Percentiles rank a stretch among this genome's conserved stretches.
These are phyloP conservation scores for Sylvilagus floridanus DNA, from an alignment of 2,797 vertebrate species.

Conservation along the genomic window DNA sequence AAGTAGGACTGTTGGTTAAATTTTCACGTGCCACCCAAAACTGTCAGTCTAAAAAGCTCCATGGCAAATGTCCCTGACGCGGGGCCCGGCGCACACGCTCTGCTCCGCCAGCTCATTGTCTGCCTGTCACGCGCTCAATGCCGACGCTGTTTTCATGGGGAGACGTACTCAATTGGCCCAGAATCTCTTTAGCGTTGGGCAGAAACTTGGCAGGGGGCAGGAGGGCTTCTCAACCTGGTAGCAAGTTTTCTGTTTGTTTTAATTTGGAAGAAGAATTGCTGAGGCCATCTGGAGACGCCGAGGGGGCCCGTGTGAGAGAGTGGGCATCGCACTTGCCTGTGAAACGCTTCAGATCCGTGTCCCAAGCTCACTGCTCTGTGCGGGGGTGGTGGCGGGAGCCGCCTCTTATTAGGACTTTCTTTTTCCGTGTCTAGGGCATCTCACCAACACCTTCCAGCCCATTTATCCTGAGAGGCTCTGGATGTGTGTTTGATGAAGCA, in stretches of 20 bases:
- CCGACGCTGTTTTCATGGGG: slow-evolving; percentile 68
- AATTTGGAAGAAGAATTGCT: slow-evolving; percentile 78
- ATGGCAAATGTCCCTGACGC: slow-evolving; percentile 78
- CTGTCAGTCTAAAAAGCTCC: slow-evolving; percentile 74
- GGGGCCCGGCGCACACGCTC: slow-evolving; percentile 47
- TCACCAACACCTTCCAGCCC: slow-evolving; percentile 82
- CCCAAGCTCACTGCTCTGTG: background rate
- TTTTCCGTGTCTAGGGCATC: slow-evolving; percentile 78
- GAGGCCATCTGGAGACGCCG: slow-evolving; percentile 73
- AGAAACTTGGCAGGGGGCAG: slow-evolving; percentile 79
- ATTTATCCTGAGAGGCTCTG: slow-evolving; percentile 88
- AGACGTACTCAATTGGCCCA: slow-evolving; percentile 66
- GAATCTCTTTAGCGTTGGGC: slow-evolving; percentile 69
- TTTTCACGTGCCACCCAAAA: slow-evolving; percentile 76
- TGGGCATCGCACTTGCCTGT: background rate
- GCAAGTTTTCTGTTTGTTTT: slow-evolving; percentile 80
- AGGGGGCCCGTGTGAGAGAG: slow-evolving; percentile 11
- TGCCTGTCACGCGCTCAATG: slow-evolving; percentile 80
- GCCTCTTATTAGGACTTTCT: background rate
- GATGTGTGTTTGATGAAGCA: slow-evolving; percentile 89
- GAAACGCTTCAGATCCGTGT: background rate
- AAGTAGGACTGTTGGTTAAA: slow-evolving; percentile 72
- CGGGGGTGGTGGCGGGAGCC: background rate
- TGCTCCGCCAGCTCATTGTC: background rate
- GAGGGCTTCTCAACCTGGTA: slow-evolving; percentile 72